Evolutionary conservation across 2,888 invertebrate species (phyloP).

Genomic region (Diarsia mendica): DNA sequence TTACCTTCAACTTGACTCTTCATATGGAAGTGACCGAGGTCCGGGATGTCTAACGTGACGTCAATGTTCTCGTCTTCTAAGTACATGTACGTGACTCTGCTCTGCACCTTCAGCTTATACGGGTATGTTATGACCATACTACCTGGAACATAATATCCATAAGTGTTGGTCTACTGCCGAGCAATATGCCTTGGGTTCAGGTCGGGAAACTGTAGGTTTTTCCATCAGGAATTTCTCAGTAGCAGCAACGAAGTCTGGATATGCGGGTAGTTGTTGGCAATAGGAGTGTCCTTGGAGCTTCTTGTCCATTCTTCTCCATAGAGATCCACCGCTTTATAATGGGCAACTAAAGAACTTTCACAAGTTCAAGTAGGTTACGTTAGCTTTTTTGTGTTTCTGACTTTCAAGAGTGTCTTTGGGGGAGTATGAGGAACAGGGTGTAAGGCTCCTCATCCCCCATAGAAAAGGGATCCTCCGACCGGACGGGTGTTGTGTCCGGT

Average conservation of each 20-base stretch:
- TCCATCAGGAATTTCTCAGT: background rate
- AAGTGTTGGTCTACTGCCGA: background rate
- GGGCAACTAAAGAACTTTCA: no score
- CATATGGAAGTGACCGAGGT: conserved; percentile 66
- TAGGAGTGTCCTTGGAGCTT: no score
- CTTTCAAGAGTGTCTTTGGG: no score
- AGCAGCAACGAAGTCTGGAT: background rate
- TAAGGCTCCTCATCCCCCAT: no score
- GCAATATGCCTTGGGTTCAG: background rate
- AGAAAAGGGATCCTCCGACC: no score
- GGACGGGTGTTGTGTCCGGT: no score
- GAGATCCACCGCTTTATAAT: no score
- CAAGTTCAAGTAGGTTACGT: no score
- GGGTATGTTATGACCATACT: conserved; percentile 73
- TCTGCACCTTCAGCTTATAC: conserved; percentile 68
- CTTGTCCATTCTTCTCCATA: no score
- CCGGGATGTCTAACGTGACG: conserved; percentile 76
- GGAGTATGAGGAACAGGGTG: no score
- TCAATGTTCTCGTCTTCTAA: conserved; percentile 76
- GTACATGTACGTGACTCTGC: conserved; percentile 62
- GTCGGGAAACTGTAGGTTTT: background rate
- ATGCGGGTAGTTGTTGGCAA: no score
- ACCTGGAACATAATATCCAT: conserved; percentile 63
- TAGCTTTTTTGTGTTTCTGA: no score
- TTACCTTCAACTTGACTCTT: conserved; percentile 68